These are phyloP conservation scores for Eilema caniola DNA, from an alignment of 2,888 invertebrate species.

Conservation along the genomic window DNA sequence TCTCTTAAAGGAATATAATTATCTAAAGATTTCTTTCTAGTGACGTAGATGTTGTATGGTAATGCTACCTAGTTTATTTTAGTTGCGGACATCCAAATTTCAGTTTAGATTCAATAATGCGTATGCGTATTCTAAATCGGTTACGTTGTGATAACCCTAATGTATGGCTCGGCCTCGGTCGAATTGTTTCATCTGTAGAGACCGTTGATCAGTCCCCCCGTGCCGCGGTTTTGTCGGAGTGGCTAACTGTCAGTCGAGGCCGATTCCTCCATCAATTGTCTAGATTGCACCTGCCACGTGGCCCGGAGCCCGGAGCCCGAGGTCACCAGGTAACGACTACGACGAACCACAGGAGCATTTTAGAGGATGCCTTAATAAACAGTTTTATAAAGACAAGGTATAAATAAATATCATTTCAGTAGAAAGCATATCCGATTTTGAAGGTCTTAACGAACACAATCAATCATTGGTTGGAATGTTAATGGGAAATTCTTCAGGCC, in stretches of 20 bases:
- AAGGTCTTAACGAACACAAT: background rate
- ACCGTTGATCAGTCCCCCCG: slow-evolving; percentile 8
- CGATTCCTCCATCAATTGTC: slow-evolving; percentile 39
- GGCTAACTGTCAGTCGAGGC: slow-evolving; percentile 42
- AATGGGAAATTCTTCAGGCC: slow-evolving; percentile 1
- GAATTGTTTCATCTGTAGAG: slow-evolving; percentile 50
- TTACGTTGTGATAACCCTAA: background rate
- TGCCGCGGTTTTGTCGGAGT: slow-evolving; percentile 20
- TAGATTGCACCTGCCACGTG: slow-evolving; percentile 30
- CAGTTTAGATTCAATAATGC: background rate
- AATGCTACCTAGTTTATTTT: background rate
- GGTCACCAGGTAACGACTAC: background rate
- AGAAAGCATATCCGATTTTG: background rate
- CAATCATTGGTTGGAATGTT: background rate
- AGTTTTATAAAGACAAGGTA: background rate
- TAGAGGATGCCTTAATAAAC: background rate
- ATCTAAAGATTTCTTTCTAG: background rate
- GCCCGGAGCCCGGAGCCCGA: slow-evolving; percentile 16
- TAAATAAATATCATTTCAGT: background rate
- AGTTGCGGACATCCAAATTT: background rate
- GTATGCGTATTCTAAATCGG: background rate
- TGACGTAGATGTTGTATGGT: background rate
- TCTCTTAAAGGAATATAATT: too few species aligned
- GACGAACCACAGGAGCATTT: background rate
- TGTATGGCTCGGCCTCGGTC: slow-evolving; percentile 50